Conservation (phyloP, 2,797 vertebrate species). For the Eremophila alpestris region DNA sequence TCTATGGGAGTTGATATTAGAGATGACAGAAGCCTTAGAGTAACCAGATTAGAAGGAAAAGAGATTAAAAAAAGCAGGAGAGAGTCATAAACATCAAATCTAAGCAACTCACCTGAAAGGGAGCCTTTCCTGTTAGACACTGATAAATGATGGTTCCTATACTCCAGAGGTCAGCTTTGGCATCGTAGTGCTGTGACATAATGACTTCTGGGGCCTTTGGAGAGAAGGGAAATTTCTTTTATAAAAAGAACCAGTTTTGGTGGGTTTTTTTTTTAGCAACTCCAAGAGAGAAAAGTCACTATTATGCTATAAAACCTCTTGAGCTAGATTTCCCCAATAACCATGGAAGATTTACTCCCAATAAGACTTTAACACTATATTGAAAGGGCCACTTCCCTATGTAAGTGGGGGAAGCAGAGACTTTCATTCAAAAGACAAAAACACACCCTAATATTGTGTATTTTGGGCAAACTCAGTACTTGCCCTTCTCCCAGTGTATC, state of each 20-base stretch:
- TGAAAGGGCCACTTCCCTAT: background rate
- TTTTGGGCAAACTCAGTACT: background rate
- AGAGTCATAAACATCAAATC: background rate
- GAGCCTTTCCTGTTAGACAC: constrained; percentile 95
- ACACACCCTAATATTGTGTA: background rate
- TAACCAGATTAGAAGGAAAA: background rate
- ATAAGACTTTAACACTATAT: background rate
- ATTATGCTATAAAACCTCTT: background rate
- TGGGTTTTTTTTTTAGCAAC: background rate
- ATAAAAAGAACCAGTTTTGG: background rate
- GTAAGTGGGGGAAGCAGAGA: background rate
- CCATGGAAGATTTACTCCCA: background rate
- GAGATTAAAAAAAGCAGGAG: background rate
- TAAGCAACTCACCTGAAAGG: constrained; percentile 86
- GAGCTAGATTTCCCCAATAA: background rate
- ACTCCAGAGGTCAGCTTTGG: constrained; percentile 98
- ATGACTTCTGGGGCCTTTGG: constrained; percentile 95
- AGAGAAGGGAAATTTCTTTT: background rate
- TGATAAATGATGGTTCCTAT: constrained; percentile 97
- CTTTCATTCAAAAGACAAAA: background rate
- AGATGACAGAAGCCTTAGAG: background rate
- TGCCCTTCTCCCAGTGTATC: background rate
- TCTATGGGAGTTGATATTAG: background rate
- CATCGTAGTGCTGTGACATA: constrained; percentile 97
- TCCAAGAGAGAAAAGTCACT: background rate